These are phyloP conservation scores for Bombus haemorrhoidalis DNA, from an alignment of 1,140 invertebrate genomes.

Conservation along the genomic window DNA sequence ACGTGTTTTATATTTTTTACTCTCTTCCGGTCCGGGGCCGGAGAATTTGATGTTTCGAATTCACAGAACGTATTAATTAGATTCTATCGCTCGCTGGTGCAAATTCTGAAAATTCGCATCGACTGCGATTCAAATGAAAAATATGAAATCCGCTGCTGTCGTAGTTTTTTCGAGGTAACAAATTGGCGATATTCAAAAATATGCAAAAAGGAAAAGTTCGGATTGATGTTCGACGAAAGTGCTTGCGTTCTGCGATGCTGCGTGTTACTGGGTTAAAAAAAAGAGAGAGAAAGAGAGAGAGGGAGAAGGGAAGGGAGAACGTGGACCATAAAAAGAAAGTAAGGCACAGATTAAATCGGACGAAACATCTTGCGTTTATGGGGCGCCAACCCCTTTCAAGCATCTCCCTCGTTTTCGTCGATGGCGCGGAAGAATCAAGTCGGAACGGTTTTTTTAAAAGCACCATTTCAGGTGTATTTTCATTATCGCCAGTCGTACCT, in stretches of 20 bases:
- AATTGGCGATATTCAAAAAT: slow-evolving; percentile 32
- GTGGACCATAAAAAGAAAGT: background rate
- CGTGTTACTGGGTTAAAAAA: no score
- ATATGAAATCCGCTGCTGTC: background rate
- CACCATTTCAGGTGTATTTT: slow-evolving; percentile 4
- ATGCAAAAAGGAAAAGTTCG: background rate
- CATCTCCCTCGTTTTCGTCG: slow-evolving; percentile 12
- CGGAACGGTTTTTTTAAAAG: slow-evolving; percentile 12
- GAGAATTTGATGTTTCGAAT: slow-evolving; percentile 14
- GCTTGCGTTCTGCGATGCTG: background rate
- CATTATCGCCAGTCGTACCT: slow-evolving; percentile 17
- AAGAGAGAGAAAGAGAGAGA: no score
- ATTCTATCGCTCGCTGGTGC: slow-evolving; percentile 28
- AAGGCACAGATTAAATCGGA: slow-evolving; percentile 26
- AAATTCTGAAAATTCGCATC: slow-evolving; percentile 23
- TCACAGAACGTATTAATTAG: slow-evolving; percentile 26
- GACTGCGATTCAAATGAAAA: slow-evolving; percentile 28
- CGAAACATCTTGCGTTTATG: slow-evolving; percentile 8
- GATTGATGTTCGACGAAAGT: background rate
- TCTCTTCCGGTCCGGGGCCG: background rate
- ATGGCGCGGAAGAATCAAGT: slow-evolving; percentile 9
- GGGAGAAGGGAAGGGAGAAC: no score
- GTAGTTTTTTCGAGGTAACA: background rate
- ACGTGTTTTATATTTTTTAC: background rate
- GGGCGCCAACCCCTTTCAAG: slow-evolving; percentile 10